These are phyloP conservation scores for Cepaea hortensis DNA, from an alignment of 2,888 invertebrate species.

Conservation along the genomic window DNA sequence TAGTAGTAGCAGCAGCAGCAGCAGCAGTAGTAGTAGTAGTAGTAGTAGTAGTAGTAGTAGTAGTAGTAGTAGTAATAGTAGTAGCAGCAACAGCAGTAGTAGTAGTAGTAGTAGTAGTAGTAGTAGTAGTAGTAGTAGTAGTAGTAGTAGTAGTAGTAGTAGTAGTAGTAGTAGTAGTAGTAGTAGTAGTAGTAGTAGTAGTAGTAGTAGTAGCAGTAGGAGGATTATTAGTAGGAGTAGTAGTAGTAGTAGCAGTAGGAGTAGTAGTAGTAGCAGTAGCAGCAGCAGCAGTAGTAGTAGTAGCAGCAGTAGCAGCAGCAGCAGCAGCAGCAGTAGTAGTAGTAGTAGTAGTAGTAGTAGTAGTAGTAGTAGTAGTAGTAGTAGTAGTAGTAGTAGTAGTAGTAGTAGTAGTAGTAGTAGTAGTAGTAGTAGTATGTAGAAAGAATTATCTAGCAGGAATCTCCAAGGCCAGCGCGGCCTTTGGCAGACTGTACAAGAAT, in stretches of 20 bases:
- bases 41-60: constrained; percentile 10
- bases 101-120: constrained; percentile 6
- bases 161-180: constrained; percentile 21
- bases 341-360: constrained; percentile 34
- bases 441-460: too few relatives aligned
- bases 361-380: constrained; percentile 34
- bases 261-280: constrained; percentile 8
- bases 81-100: not conserved
- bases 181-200: not conserved
- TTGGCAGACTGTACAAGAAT: too few relatives aligned
- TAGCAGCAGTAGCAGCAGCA: not conserved
- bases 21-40: constrained; percentile 13
- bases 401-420: constrained; percentile 25
- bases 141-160: constrained; percentile 25
- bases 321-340: constrained; percentile 22
- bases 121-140: not conserved
- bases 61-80: constrained; percentile 17
- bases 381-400: constrained; percentile 30
- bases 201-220: constrained; percentile 6
- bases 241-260: constrained; percentile 28
- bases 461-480: too few relatives aligned
- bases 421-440: not conserved
- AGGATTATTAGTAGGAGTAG: constrained; percentile 9
- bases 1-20: constrained; percentile 25
- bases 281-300: not conserved